These are phyloP conservation scores for Malacoctenus gilli DNA, from an alignment of 2,797 vertebrate genomes.

Conservation along the genomic window DNA sequence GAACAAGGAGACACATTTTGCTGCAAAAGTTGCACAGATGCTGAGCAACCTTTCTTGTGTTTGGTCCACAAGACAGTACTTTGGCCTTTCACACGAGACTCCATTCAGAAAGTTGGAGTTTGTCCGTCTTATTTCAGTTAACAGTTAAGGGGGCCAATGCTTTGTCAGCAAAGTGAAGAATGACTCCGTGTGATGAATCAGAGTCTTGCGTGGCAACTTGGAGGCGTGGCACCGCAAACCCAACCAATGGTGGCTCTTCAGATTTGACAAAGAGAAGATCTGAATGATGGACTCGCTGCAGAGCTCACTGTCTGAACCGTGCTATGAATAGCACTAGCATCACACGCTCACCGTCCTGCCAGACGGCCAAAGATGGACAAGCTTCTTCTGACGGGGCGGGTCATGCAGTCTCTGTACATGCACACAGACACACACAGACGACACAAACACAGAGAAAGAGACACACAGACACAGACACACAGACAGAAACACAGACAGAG, in stretches of 20 bases:
- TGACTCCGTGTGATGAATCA: too few species aligned
- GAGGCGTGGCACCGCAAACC: neutral
- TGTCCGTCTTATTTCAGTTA: neutral
- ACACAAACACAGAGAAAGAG: constrained; percentile 5
- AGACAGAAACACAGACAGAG: neutral
- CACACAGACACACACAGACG: neutral
- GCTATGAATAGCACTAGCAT: neutral
- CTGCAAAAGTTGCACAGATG: too few species aligned
- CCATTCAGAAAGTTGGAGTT: too few species aligned
- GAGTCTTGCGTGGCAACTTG: too few species aligned
- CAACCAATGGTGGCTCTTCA: constrained; percentile 1
- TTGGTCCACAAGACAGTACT: too few species aligned
- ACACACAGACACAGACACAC: neutral
- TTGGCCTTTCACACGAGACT: too few species aligned
- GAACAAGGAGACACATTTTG: too few species aligned
- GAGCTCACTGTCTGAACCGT: too few species aligned
- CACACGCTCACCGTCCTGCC: neutral
- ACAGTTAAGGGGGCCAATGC: neutral
- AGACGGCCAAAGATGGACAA: constrained; percentile 5
- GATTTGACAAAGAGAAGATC: neutral
- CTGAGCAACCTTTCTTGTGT: too few species aligned
- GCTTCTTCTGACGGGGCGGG: constrained; percentile 4
- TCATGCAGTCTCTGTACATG: too few species aligned
- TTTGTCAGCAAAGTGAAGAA: neutral
- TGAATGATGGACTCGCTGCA: neutral